A percentile compares a stretch with the other conserved stretches of the same genome.
These are phyloP conservation scores for Isaurus tuberculatus DNA, from an alignment of 92 coral and sea anemone species.

Conservation along the genomic window DNA sequence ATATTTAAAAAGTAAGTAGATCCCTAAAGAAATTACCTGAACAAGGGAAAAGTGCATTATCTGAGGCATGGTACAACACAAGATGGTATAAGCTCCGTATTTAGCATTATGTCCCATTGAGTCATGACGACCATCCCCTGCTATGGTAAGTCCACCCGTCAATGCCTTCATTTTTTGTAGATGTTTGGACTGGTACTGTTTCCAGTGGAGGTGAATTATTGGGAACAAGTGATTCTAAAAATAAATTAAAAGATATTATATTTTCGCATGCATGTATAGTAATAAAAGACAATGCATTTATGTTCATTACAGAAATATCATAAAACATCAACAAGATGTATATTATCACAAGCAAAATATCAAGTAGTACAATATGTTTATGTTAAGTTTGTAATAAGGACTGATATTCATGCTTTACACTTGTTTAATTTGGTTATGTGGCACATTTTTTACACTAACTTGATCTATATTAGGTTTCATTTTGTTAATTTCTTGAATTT, in stretches of 20 bases:
- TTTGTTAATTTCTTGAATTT: too few species aligned
- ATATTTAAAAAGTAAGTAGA: background rate
- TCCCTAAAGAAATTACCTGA: background rate
- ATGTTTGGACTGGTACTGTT: background rate
- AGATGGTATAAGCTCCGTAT: constrained; percentile 23
- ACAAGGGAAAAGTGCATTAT: constrained; percentile 21
- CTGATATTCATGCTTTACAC: constrained; percentile 4
- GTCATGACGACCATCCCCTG: background rate
- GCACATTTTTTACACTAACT: too few species aligned
- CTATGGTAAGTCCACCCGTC: background rate
- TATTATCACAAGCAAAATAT: background rate
- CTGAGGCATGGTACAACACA: background rate
- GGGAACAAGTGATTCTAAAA: constrained; percentile 6
- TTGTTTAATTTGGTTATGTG: background rate
- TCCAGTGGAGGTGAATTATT: background rate
- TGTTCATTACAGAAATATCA: background rate
- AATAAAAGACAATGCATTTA: too few species aligned
- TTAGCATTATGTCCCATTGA: constrained; percentile 12
- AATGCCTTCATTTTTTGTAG: background rate
- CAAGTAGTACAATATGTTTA: background rate
- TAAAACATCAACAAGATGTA: background rate
- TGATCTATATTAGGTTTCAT: too few species aligned
- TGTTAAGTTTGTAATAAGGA: background rate
- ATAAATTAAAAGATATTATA: background rate
- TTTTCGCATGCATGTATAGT: background rate